Base-by-base conservation (phyloP, 1,140 invertebrate species). In the Bombus balteatus region DNA sequence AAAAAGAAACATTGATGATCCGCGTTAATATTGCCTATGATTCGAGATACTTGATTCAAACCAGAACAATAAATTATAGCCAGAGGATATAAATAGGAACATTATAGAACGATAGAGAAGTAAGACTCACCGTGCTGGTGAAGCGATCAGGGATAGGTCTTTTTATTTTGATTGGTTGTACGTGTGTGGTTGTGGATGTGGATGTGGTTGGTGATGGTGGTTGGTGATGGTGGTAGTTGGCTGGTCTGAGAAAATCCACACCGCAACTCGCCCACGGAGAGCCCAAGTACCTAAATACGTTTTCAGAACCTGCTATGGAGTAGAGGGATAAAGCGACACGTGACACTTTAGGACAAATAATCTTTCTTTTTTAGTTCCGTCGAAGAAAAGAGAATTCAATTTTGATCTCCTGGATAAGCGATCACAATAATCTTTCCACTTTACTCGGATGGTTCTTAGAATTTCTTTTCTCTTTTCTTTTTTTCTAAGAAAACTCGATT, bases 41-140 rank as follows among this genome's bases (percentile, higher is more conserved):
- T 62, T 80, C 41, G 81, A 86, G 15, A 47, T 80, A 80, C 78
- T 82, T 53, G 71, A 81, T 72, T 65, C 32, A 47, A 80, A 87
- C 18, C 43, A 13, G 15, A 83, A n/a, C 70, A 57, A 72, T 53
- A 53, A 53, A 53, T n/a, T 22, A 28, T 39, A 77, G 75, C 41
- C 15, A 87, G 62, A 88, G 80, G 79, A 80, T 74, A 83, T 71
- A 88, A 83, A 82, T 73, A 81, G 86, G 76, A 83, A 53, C 83
- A 86, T 90, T 90, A 87, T 90, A 94, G 91, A 93, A 93, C 85
- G 90, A 91, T 85, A 92, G 90, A 93, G 91, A 92, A 92, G 88
- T 92, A 94, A 93, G 89, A 94, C 94, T 94, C 94, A 94, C 94
- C 94, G 92, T 94, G 92, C 88, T 89, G 93, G 94, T 94, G 93